Conservation (phyloP, 2,797 vertebrate species). For the Mallotus villosus region DNA sequence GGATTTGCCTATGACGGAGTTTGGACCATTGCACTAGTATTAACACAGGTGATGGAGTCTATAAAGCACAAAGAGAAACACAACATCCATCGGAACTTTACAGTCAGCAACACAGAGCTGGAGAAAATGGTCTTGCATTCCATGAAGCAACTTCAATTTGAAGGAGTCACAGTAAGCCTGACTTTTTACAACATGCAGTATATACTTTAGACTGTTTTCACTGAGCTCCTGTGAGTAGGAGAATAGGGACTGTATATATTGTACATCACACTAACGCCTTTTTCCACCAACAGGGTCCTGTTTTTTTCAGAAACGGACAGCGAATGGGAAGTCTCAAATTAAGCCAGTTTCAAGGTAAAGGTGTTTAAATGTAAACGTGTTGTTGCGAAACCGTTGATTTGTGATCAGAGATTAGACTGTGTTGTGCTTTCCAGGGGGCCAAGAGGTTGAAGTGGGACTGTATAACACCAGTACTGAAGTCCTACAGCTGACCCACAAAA, state of each 20-base stretch:
- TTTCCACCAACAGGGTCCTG: constrained; percentile 77
- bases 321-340: constrained; percentile 83
- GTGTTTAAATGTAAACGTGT: constrained; percentile 16
- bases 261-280: too few species aligned
- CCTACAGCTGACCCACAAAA: constrained; percentile 80
- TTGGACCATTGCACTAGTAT: constrained; percentile 84
- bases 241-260: neutral
- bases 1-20: constrained; percentile 86
- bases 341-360: constrained; percentile 87
- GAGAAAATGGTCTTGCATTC: constrained; percentile 83
- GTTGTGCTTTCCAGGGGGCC: constrained; percentile 72
- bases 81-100: constrained; percentile 76
- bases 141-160: constrained; percentile 83
- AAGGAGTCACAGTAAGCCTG: constrained; percentile 87
- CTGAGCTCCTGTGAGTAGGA: neutral
- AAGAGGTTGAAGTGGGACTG: constrained; percentile 84
- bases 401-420: neutral
- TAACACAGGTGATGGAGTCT: constrained; percentile 82
- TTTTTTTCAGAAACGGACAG: constrained; percentile 87
- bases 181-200: neutral
- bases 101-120: constrained; percentile 76
- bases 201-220: neutral
- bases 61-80: constrained; percentile 73
- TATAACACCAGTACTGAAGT: constrained; percentile 82
- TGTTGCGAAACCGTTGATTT: neutral